Conservation (phyloP, 2,113 vertebrate genomes). For the Haplochromis burtoni region DNA sequence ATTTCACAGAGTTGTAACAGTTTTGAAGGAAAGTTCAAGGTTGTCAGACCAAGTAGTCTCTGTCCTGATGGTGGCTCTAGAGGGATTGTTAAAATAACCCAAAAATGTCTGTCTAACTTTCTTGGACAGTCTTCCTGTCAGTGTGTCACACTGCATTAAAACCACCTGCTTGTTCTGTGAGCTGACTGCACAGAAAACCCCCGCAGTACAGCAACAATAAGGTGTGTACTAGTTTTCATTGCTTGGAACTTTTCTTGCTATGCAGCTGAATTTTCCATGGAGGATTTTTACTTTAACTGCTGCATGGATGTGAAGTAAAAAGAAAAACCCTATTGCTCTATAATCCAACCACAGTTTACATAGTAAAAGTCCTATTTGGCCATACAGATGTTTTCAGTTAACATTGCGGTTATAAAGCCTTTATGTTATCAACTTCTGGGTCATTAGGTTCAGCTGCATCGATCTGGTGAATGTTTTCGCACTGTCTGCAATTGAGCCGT, state of each 20-base stretch:
- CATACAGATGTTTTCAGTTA: not conserved
- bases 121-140: not conserved
- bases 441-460: not conserved
- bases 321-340: fast-evolving
- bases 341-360: not conserved
- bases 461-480: not conserved
- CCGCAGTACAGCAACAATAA: not conserved
- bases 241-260: not conserved
- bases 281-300: not conserved
- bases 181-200: not conserved
- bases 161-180: not conserved
- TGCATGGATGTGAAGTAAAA: not conserved
- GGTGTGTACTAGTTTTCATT: not conserved
- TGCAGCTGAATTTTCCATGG: not conserved
- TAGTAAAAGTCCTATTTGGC: not conserved
- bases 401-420: not conserved
- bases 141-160: not conserved
- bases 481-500: not conserved
- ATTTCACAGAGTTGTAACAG: not conserved
- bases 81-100: slow-evolving; percentile 3
- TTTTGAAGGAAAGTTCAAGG: not conserved
- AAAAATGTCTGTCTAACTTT: not conserved
- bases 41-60: not conserved
- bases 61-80: not conserved
- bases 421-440: not conserved